Evolutionary conservation across 2,888 invertebrate genomes (phyloP), one percentile per base, ranked within the genome.

Genomic region (Phyto melanocephala): DNA sequence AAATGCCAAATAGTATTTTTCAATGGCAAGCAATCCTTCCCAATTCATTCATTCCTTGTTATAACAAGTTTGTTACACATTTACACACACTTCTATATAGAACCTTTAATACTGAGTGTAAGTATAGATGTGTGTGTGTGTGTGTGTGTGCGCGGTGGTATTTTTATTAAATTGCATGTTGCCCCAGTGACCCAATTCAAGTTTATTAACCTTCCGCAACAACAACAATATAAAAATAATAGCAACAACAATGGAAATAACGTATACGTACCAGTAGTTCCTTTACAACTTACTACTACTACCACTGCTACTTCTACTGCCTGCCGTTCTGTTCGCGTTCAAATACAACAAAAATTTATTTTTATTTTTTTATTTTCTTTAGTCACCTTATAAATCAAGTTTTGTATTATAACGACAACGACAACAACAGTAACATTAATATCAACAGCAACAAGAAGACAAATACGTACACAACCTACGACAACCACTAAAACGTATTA

Each of bases 111-210:
- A 24, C 22, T 6, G 10, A 10, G 2, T 37, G 20, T 60, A 54
- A 10, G 22, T 40, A 42, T 81, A 35, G 85, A 77, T 45, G 3
- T 60, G 42, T 5, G 33, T 58, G 45, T 42, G 33, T 42, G 13
- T 37, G 5, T 47, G 67, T 74, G 74, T 78, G 22, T 81, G 63
- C 58, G 17, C 11, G 33, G 65, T 81, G 68, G 54, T 81, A 81
- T 81, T 81, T 81, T 81, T 78, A 81, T 81, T 84, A 86, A 86
- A 87, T 86, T 89, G 89, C 89, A 89, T 87, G 87, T 84, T 87
- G 90, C 87, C 90, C 91, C 87, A 91, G 87, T 91, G 88, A 91
- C 91, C 91, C 83, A 87, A 84, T 88, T 91, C 84, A 86, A 88
- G 91, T 90, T 90, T 89, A 88, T 90, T 91, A 89, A 91, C 91